phyloP scores from a whole-genome alignment of 2,113 vertebrate species.

The Scalopus aquaticus region DNA sequence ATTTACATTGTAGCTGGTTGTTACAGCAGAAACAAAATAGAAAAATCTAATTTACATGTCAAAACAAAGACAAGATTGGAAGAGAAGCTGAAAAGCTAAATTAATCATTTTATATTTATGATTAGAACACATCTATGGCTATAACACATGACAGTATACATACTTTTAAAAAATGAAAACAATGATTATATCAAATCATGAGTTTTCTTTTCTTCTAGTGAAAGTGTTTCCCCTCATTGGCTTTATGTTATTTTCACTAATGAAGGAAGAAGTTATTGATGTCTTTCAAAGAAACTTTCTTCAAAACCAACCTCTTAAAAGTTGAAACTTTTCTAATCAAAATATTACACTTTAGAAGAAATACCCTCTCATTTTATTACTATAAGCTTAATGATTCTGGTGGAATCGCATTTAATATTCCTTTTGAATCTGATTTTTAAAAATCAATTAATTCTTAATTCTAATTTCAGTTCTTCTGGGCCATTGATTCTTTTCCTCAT shows the following conservation, averaged over 20 bases:
- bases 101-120: conserved; percentile 30
- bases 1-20: conserved; percentile 19
- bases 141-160: neutral
- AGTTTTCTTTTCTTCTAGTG: neutral
- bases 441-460: conserved; percentile 84
- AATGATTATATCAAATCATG: neutral
- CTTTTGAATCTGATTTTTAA: conserved; percentile 81
- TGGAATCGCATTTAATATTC: conserved; percentile 82
- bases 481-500: conserved; percentile 83
- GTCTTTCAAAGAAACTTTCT: conserved; percentile 59
- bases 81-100: neutral
- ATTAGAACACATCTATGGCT: neutral
- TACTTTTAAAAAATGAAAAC: neutral
- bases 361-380: conserved; percentile 72
- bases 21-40: conserved; percentile 35
- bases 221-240: neutral
- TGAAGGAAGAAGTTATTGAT: conserved; percentile 38
- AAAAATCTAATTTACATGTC: conserved; percentile 21
- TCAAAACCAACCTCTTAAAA: conserved; percentile 67
- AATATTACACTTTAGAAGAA: conserved; percentile 65
- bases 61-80: conserved; percentile 7
- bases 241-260: conserved; percentile 38
- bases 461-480: conserved; percentile 81
- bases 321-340: conserved; percentile 68
- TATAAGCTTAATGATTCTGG: conserved; percentile 78